Conservation (phyloP, 2,797 vertebrate genomes). For the Acipenser ruthenus region DNA sequence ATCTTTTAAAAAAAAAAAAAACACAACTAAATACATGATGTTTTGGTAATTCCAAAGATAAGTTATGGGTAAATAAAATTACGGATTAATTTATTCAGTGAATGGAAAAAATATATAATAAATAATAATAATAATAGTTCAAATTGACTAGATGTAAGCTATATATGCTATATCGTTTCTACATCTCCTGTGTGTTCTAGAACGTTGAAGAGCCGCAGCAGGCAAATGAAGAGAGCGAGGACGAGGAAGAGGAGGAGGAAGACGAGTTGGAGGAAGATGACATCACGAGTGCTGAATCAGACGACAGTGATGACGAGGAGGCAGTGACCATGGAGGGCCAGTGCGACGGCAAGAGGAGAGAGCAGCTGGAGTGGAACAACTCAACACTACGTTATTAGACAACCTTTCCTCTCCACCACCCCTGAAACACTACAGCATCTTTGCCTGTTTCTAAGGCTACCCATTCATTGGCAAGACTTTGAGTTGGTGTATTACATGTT, state of each 20-base stretch:
- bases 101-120: no score
- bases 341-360: conserved; percentile 62
- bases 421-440: conserved; percentile 50
- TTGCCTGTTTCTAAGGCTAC: conserved; percentile 40
- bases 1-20: no score
- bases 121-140: no score
- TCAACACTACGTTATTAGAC: conserved; percentile 71
- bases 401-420: conserved; percentile 26
- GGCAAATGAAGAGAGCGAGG: conserved; percentile 69
- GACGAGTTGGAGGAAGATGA: conserved; percentile 71
- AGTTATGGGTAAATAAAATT: no score
- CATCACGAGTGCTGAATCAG: conserved; percentile 78
- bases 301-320: conserved; percentile 80
- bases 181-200: conserved; percentile 40
- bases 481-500: conserved; percentile 17
- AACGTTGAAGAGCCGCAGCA: conserved; percentile 66
- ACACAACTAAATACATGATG: no score
- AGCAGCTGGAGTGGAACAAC: conserved; percentile 79
- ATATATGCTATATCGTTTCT: neutral
- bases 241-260: conserved; percentile 63
- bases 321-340: conserved; percentile 54
- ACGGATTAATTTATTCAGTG: no score
- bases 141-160: neutral
- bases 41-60: no score
- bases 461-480: conserved; percentile 56